Percentiles rank a stretch among this genome's conserved stretches.
Conservation (phyloP, 2,888 invertebrate species). For the Pristionchus entomophagus region DNA sequence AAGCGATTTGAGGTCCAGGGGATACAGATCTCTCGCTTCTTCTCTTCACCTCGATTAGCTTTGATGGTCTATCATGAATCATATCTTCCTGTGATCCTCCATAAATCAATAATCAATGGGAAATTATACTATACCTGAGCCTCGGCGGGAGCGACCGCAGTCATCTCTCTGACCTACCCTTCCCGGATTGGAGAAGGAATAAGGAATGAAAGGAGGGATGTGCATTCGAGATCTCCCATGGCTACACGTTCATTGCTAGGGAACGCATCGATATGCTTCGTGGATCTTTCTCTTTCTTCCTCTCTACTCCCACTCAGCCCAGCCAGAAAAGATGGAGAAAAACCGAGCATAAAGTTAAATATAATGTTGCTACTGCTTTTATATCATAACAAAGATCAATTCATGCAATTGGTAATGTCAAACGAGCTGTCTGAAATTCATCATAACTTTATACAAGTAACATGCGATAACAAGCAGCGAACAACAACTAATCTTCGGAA, state of each 20-base stretch:
- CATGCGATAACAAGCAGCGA: not conserved
- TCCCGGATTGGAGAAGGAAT: not conserved
- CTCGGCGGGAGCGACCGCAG: constrained; percentile 3
- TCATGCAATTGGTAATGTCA: too few relatives aligned
- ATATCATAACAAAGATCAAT: too few relatives aligned
- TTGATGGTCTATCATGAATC: constrained; percentile 11
- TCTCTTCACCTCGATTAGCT: constrained; percentile 24
- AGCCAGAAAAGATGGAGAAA: not conserved
- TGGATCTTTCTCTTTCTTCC: not conserved
- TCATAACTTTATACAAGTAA: constrained; percentile 1
- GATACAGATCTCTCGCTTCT: not conserved
- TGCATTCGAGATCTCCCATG: not conserved
- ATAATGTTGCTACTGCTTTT: too few relatives aligned
- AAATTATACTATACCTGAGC: not conserved
- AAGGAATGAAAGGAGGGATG: not conserved
- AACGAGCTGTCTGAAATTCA: too few relatives aligned
- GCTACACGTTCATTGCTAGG: constrained; percentile 13
- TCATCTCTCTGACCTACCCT: too few relatives aligned
- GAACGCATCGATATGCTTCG: not conserved
- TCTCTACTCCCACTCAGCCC: not conserved
- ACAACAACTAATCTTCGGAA: not conserved
- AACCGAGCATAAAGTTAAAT: not conserved
- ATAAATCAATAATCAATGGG: not conserved
- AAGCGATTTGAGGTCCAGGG: not conserved
- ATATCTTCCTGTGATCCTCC: not conserved